Conservation (phyloP, 1,140 invertebrate genomes). For the Dryas iulia region DNA sequence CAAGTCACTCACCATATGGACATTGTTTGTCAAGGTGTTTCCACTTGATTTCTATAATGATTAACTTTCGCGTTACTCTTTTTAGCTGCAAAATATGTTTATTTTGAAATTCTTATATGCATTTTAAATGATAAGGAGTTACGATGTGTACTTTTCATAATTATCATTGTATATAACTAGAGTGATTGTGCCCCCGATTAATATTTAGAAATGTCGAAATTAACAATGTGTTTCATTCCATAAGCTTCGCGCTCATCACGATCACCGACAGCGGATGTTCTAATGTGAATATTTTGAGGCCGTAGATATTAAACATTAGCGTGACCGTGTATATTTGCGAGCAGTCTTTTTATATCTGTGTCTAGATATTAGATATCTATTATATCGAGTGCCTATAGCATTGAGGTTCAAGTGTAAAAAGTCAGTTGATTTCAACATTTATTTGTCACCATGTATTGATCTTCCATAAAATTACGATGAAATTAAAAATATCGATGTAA, state of each 20-base stretch:
- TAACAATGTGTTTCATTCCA: conserved; percentile 62
- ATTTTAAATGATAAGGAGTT: conserved; percentile 33
- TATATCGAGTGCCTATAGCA: conserved; percentile 79
- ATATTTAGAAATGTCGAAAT: conserved; percentile 62
- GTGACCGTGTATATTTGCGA: conserved; percentile 69
- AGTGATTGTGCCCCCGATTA: conserved; percentile 64
- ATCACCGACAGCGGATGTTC: conserved; percentile 54
- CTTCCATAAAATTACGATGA: conserved; percentile 80
- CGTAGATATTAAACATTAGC: conserved; percentile 68
- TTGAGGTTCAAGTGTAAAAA: conserved; percentile 78
- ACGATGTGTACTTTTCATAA: conserved; percentile 60
- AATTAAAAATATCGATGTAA: conserved; percentile 80
- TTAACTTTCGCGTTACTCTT: conserved; percentile 32
- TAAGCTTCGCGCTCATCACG: conserved; percentile 61
- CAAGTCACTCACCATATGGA: conserved; percentile 50
- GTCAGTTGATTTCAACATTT: conserved; percentile 77
- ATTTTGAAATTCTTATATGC: neutral
- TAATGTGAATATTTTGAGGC: conserved; percentile 74
- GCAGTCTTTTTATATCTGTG: conserved; percentile 70
- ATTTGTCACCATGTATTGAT: conserved; percentile 80
- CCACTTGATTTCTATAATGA: conserved; percentile 39
- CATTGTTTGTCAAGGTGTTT: conserved; percentile 59
- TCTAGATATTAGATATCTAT: conserved; percentile 72
- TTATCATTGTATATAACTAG: conserved; percentile 73
- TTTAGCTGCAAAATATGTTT: conserved; percentile 22